Conservation (phyloP, 2,888 invertebrate species). For the Drosophila percnosoma region DNA sequence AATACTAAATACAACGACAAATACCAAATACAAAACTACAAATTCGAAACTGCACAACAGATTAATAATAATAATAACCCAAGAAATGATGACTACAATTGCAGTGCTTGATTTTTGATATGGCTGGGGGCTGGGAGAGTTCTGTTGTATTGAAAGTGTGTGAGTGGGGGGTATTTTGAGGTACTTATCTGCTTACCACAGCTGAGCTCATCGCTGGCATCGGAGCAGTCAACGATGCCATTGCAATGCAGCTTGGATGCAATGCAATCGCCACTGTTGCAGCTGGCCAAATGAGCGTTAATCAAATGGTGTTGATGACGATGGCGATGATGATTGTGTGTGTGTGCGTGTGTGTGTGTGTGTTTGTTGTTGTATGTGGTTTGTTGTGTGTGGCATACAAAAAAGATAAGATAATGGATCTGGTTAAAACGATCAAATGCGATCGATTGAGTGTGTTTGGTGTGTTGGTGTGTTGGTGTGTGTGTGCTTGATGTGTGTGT, state of each 20-base stretch:
- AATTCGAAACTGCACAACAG: neutral
- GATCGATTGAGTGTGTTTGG: conserved; percentile 10
- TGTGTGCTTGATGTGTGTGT: conserved; percentile 17
- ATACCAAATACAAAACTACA: neutral
- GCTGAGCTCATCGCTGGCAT: conserved; percentile 88
- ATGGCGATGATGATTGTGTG: conserved; percentile 9
- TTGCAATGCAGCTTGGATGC: conserved; percentile 87
- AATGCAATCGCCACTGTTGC: conserved; percentile 88
- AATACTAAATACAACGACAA: neutral
- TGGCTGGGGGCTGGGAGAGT: neutral
- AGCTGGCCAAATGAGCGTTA: conserved; percentile 69
- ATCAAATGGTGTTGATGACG: conserved; percentile 15
- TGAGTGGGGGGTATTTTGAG: neutral
- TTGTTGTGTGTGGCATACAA: conserved; percentile 19
- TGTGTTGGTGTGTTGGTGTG: conserved; percentile 20
- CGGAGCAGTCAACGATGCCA: conserved; percentile 86
- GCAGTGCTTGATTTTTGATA: conserved; percentile 11
- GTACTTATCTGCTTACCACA: conserved; percentile 85
- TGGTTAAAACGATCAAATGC: conserved; percentile 15
- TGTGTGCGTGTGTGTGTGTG: conserved; percentile 10
- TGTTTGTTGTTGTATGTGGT: conserved; percentile 5
- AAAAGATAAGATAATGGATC: conserved; percentile 25
- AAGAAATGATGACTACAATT: conserved; percentile 8
- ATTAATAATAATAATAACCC: neutral
- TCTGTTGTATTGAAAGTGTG: neutral